Base-by-base conservation (phyloP, 2,113 vertebrate species). In the Diphyllodes magnificus region DNA sequence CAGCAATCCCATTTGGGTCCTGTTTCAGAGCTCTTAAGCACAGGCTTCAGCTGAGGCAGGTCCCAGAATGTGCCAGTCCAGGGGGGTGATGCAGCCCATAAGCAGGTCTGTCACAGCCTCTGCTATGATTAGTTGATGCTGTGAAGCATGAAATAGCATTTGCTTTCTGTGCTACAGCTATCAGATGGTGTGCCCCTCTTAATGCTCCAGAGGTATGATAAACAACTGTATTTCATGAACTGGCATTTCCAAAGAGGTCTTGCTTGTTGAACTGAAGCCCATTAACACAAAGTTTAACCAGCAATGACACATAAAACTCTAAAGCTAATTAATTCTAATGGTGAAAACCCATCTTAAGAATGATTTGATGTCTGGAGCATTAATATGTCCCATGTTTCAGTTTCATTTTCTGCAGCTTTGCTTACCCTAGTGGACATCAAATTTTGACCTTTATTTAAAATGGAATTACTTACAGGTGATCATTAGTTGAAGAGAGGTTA, bases 141-240 rank as follows among this genome's bases (percentile, higher is more conserved):
- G 1, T 83, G 86, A 93, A 93, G 92, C 88, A 68, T 87, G 90
- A 94, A 91, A 86, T 77, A 95, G 68, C 76, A 85, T 78, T 97
- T 88, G 65, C 86, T 82, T 92, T 76, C 72, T 71, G 60, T 72
- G 76, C 68, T 78, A 11, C 69, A 70, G 71, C 59, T 93, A 60
- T 92, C 65, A 44, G 77, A 47, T 76, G 22, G 17, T 69, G 57
- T 82, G 77, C 70, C 61, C 45, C 80, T 82, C 39, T 63, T 76
- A 75, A 13, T 86, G 69, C 82, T 93, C 45, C 37, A 75, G 59
- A 45, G 72, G 16, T 65, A 42, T 22, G 87, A 65, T 72, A 88
- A 94, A 88, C 35, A 92, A 42, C 61, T 79, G 23, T 71, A 24
- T 96, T 92, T 93, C 71, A 68, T 72, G 70, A 80, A 86, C 44